Conservation (phyloP, 2,888 invertebrate species). For the Pteria penguin region DNA sequence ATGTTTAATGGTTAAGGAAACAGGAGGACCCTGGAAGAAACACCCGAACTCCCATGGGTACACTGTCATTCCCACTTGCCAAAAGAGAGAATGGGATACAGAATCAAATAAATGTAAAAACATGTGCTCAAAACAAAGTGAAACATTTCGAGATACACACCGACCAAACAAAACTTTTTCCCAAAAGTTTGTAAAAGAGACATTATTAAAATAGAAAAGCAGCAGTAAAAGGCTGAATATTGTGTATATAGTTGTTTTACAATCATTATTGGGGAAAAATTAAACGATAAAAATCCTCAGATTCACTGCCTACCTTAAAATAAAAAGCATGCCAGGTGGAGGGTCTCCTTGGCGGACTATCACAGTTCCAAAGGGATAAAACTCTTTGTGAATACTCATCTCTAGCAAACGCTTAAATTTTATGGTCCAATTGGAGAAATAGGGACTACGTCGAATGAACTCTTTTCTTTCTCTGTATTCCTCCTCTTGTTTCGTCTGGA, state of each 20-base stretch:
- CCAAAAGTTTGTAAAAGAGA: neutral
- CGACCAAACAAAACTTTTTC: neutral
- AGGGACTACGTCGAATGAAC: constrained; percentile 66
- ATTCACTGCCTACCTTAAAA: constrained; percentile 71
- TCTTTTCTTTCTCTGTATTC: constrained; percentile 69
- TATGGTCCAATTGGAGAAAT: constrained; percentile 72
- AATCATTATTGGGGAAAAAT: too few species aligned
- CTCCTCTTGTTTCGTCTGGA: constrained; percentile 71
- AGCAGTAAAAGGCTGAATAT: too few species aligned
- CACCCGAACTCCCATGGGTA: too few species aligned
- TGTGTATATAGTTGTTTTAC: too few species aligned
- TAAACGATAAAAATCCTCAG: neutral
- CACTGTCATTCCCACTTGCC: too few species aligned
- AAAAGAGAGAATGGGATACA: too few species aligned
- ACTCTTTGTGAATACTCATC: constrained; percentile 75
- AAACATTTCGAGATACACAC: too few species aligned
- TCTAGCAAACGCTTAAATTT: constrained; percentile 72
- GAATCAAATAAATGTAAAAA: too few species aligned
- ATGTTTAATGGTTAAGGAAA: too few species aligned
- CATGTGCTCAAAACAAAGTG: too few species aligned
- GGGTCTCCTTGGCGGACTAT: constrained; percentile 74
- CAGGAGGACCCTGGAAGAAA: too few species aligned
- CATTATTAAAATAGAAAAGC: neutral
- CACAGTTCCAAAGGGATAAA: constrained; percentile 64
- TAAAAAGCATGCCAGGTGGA: constrained; percentile 71